Evolutionary conservation across 2,797 vertebrate species (phyloP).

Genomic region (Malurus splendens): DNA sequence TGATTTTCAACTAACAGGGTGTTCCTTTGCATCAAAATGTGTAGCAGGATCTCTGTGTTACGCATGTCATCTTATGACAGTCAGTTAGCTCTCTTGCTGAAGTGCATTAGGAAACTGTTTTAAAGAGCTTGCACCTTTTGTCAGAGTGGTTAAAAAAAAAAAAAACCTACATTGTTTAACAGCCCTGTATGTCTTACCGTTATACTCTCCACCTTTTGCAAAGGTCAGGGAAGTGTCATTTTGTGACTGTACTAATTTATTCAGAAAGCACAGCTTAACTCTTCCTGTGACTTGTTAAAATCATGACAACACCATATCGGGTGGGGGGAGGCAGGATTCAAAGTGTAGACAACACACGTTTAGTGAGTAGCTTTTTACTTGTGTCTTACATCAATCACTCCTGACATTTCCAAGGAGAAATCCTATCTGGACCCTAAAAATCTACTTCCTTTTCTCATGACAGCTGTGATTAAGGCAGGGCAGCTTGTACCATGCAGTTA

Average conservation of each 20-base stretch:
- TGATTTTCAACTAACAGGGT: conserved; percentile 59
- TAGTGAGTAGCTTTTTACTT: conserved; percentile 49
- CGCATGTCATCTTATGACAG: conserved; percentile 25
- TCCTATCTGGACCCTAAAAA: conserved; percentile 51
- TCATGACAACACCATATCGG: conserved; percentile 59
- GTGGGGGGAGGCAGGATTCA: conserved; percentile 3
- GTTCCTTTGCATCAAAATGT: conserved; percentile 58
- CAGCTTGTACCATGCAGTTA: conserved; percentile 19
- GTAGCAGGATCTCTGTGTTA: conserved; percentile 40
- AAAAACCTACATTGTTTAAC: conserved; percentile 11
- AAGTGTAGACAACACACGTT: conserved; percentile 50
- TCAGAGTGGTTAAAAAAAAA: conserved; percentile 46
- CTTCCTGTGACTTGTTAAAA: conserved; percentile 27
- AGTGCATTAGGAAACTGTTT: conserved; percentile 35
- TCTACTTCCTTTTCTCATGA: conserved; percentile 48
- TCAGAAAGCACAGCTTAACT: conserved; percentile 42
- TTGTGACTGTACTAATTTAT: conserved; percentile 60
- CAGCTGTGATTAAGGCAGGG: conserved; percentile 52
- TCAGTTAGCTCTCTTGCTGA: conserved; percentile 46
- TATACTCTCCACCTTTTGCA: conserved; percentile 33
- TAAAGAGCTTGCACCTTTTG: conserved; percentile 47
- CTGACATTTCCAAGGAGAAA: conserved; percentile 51
- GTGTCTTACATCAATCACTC: conserved; percentile 55
- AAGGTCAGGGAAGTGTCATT: conserved; percentile 44
- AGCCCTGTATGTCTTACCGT: conserved; percentile 29